Evolutionary conservation across 2,797 vertebrate genomes (phyloP).

Genomic region (Spondyliosoma cantharus): DNA sequence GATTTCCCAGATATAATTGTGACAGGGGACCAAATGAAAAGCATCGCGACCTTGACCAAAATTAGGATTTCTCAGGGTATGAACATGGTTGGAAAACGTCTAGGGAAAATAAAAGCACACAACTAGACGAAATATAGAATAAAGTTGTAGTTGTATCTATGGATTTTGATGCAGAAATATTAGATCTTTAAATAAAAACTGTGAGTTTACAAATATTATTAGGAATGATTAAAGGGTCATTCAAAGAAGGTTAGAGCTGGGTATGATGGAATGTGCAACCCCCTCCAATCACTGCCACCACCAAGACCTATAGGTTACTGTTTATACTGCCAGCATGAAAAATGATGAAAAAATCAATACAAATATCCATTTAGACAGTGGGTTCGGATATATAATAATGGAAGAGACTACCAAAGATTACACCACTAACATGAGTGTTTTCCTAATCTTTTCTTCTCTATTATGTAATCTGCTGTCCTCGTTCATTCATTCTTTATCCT

Average conservation of each 20-base stretch:
- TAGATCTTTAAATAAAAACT: too few relatives aligned
- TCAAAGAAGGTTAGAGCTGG: not conserved
- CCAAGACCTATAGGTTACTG: not conserved
- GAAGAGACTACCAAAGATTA: not conserved
- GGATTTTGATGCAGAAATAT: too few relatives aligned
- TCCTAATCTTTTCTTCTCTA: not conserved
- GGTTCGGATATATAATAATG: not conserved
- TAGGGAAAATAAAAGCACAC: not conserved
- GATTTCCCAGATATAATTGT: too few relatives aligned
- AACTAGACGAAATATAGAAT: too few relatives aligned
- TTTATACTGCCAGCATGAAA: constrained; percentile 1
- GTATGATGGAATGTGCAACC: not conserved
- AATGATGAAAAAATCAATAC: constrained; percentile 29
- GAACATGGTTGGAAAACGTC: too few relatives aligned
- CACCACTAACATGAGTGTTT: not conserved
- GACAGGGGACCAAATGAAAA: too few relatives aligned
- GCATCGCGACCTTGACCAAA: too few relatives aligned
- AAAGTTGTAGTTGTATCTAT: too few relatives aligned
- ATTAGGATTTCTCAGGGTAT: too few relatives aligned
- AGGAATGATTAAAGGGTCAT: not conserved
- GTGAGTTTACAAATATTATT: not conserved
- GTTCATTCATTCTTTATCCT: not conserved
- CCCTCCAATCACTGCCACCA: not conserved
- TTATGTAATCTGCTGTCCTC: not conserved
- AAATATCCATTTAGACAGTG: not conserved